Percentiles rank a stretch among this genome's conserved stretches.
These are phyloP conservation scores for Carettochelys insculpta DNA, from an alignment of 2,113 vertebrate genomes.

Conservation along the genomic window DNA sequence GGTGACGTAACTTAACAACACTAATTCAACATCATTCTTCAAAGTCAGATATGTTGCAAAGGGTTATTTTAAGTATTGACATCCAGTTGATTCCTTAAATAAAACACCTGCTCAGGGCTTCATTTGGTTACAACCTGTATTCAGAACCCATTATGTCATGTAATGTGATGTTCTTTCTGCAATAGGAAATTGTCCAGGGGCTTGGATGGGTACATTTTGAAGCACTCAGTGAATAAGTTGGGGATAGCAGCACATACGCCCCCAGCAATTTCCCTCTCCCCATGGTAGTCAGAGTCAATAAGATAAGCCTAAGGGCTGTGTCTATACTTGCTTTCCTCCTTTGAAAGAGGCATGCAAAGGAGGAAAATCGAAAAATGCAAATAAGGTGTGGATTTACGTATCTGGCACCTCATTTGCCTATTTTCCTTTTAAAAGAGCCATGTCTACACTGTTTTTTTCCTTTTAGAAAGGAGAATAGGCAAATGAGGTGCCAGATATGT, in stretches of 20 bases:
- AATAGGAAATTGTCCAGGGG: background rate
- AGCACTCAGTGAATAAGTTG: background rate
- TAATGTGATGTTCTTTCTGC: background rate
- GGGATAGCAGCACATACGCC: background rate
- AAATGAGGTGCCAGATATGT: no score
- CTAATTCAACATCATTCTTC: background rate
- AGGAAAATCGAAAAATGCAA: no score
- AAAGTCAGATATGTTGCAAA: background rate
- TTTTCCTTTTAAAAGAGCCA: no score
- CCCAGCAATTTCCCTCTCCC: conserved; percentile 7
- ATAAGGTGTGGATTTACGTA: no score
- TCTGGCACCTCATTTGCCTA: no score
- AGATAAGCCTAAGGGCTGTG: background rate
- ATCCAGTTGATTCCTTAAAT: background rate
- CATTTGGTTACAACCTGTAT: background rate
- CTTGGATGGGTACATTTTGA: background rate
- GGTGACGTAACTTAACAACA: background rate
- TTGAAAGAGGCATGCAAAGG: no score
- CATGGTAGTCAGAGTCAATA: background rate
- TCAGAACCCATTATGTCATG: background rate
- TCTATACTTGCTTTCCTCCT: no score
- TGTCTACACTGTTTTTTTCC: no score
- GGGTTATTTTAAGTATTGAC: background rate
- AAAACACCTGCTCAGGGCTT: accelerated
- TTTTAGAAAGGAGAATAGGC: no score